Evolutionary conservation across 2,113 vertebrate genomes (phyloP), one percentile per base, ranked within the genome.

Genomic region (Natator depressus): DNA sequence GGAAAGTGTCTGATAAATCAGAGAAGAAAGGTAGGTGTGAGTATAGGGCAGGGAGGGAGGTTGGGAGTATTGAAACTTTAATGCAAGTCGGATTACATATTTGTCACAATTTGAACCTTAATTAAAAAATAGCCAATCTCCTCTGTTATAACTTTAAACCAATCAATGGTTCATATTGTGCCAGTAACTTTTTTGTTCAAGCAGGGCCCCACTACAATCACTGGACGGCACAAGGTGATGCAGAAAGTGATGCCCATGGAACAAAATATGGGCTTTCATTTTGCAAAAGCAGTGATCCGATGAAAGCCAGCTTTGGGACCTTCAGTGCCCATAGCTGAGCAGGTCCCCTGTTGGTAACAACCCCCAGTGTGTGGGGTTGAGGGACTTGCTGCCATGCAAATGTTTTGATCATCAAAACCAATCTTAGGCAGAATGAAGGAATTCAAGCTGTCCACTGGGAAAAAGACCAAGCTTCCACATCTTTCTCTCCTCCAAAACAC

Each of bases 1-100:
- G 99, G 76, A 99, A 99, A 96, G 98, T 98, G 98, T 98, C 98
- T 10, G 99, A 99, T 95, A 99, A 99, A 98, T 98, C 98, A 1
- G 98, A 99, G 92, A 99, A 98, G 96, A 99, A 98, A 99, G 99
- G 99, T 99, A 98, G 2, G 94, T 95, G 91, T 55, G 76, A 87
- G 76, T 90, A 24, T 47, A 10, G 3, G 47, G 83, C 46, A 78
- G 31, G 72, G 24, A 85, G 62, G 42, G 0, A 2, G 14, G 53
- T 20, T n/a, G 1, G 2, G 1, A 55, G 25, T 25, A 38, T 42
- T 76, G 69, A 78, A 91, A 38, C 13, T 19, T 25, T 35, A 0
- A 35, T 55, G 1, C 24, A 50, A 38, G 59, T 86, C 54, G 57
- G 3, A 20, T 94, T 55, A 51, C 88, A 22, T 80, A 22, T 90